These are phyloP conservation scores for Melikaiella ostensackeni DNA, from an alignment of 2,888 invertebrate species.

Conservation along the genomic window DNA sequence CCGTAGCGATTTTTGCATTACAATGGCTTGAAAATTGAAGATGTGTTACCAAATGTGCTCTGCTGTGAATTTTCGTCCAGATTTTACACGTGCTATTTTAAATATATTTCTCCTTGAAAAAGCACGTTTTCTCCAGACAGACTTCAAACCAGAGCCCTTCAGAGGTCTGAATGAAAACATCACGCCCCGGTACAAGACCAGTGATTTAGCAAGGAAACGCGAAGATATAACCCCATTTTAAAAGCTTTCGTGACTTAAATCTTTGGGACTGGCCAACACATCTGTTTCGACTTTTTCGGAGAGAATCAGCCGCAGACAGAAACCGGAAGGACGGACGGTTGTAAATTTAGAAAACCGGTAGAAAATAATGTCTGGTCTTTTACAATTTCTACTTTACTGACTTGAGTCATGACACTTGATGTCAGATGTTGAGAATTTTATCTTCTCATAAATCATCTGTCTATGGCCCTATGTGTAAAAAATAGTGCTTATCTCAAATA, in stretches of 20 bases:
- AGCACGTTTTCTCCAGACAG: conserved; percentile 14
- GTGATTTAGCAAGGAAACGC: conserved; percentile 18
- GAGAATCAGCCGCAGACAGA: not conserved
- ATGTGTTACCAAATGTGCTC: not conserved
- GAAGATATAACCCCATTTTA: conserved; percentile 31
- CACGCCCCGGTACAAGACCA: conserved; percentile 18
- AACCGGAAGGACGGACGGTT: conserved; percentile 22
- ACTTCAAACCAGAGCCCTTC: conserved; percentile 11
- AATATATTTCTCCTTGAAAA: conserved; percentile 3
- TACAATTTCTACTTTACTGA: not conserved
- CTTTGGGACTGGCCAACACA: not conserved
- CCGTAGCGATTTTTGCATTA: not conserved
- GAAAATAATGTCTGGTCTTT: not conserved
- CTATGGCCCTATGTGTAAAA: not conserved
- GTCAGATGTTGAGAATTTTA: not conserved
- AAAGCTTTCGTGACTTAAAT: conserved; percentile 30
- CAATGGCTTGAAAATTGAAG: not conserved
- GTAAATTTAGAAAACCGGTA: conserved; percentile 22
- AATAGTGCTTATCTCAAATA: not conserved
- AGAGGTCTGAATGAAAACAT: conserved; percentile 18
- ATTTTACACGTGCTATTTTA: conserved; percentile 13
- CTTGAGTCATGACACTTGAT: not conserved
- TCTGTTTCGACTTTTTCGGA: conserved; percentile 1
- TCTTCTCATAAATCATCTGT: not conserved
- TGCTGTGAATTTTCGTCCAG: not conserved